Evolutionary conservation across 2,797 vertebrate species (phyloP).

Genomic region (Enteromius afrohamiltoni): DNA sequence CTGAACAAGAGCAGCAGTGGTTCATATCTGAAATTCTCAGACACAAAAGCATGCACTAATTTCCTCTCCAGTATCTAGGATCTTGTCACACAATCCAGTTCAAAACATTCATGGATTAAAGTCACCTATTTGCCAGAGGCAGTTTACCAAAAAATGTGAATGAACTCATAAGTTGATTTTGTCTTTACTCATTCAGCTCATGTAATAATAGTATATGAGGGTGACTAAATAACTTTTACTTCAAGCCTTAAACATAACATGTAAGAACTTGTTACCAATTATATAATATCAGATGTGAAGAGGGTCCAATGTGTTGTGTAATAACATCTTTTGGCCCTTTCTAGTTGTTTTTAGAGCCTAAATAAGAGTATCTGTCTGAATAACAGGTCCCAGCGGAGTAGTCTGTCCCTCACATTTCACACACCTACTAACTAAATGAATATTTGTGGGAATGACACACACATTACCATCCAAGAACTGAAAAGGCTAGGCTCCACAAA

Average conservation of each 20-base stretch:
- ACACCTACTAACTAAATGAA: background rate
- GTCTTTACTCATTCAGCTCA: background rate
- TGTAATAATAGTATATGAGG: background rate
- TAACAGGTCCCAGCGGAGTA: slow-evolving; percentile 4
- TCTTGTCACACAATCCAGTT: background rate
- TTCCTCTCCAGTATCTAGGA: slow-evolving; percentile 8
- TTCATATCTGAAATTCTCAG: slow-evolving; percentile 37
- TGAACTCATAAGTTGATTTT: background rate
- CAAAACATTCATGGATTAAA: background rate
- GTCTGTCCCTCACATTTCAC: slow-evolving; percentile 5
- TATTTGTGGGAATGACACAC: slow-evolving; percentile 17
- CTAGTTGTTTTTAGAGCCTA: slow-evolving; percentile 13
- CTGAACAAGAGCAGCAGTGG: background rate
- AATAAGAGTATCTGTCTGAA: background rate
- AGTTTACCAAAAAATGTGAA: background rate
- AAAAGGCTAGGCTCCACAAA: slow-evolving; percentile 38
- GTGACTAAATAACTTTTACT: background rate
- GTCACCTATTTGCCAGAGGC: background rate
- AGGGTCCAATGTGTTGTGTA: slow-evolving; percentile 11
- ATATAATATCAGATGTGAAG: slow-evolving; percentile 8
- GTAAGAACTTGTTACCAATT: background rate
- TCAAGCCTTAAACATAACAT: background rate
- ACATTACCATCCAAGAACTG: slow-evolving; percentile 32
- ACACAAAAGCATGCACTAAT: slow-evolving; percentile 37
- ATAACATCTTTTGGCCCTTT: slow-evolving; percentile 14